phyloP scores from a whole-genome alignment of 2,113 vertebrate genomes.

The Paradisaea rubra region DNA sequence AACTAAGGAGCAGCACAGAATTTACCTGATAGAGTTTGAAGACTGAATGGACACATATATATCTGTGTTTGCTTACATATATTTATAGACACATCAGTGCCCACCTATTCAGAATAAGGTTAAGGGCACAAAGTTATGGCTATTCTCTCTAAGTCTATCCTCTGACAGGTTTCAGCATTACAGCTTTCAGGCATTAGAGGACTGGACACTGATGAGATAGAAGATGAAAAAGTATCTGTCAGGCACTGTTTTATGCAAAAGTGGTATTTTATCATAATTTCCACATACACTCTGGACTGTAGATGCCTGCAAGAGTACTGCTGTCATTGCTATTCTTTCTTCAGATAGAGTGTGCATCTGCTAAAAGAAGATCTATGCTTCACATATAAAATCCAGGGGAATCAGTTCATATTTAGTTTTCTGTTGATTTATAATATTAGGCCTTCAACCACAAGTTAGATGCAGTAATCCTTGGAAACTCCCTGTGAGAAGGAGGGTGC shows the following conservation, averaged over 20 bases:
- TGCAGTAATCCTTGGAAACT: background rate
- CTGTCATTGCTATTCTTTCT: background rate
- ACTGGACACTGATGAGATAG: background rate
- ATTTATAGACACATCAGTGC: background rate
- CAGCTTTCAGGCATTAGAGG: background rate
- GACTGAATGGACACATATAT: background rate
- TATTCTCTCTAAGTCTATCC: background rate
- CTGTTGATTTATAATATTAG: background rate
- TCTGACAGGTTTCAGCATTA: background rate
- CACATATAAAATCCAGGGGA: background rate
- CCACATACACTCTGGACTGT: background rate
- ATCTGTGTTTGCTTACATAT: background rate
- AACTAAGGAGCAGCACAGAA: background rate
- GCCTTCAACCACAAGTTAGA: background rate
- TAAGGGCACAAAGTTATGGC: background rate
- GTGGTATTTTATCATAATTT: background rate
- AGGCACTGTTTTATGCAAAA: background rate
- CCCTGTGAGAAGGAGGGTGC: background rate
- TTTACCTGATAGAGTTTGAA: background rate
- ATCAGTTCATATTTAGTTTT: background rate
- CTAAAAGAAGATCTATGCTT: background rate
- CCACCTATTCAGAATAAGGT: background rate
- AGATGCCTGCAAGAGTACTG: background rate
- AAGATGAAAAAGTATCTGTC: background rate
- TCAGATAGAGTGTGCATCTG: background rate